Conservation (phyloP, 2,797 vertebrate species). For the Betta splendens region DNA sequence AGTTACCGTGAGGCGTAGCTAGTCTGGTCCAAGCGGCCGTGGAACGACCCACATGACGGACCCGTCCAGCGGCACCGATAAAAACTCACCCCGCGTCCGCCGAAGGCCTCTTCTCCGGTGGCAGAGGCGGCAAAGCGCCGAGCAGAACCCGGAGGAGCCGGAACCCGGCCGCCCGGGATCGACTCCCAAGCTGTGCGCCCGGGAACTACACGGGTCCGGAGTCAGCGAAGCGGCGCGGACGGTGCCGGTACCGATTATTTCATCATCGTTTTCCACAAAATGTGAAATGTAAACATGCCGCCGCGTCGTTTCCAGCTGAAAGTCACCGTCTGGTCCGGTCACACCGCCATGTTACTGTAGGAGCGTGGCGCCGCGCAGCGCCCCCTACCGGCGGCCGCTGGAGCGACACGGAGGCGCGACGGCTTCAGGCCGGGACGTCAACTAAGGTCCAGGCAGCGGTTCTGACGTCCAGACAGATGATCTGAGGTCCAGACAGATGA, state of each 20-base stretch:
- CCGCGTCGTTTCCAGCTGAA: conserved; percentile 1
- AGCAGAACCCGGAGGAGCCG: conserved; percentile 2
- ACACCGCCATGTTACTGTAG: conserved; percentile 63
- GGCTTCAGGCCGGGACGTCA: too few relatives aligned
- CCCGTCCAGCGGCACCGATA: background rate
- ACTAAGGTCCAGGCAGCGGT: too few relatives aligned
- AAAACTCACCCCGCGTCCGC: background rate
- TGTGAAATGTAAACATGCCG: background rate
- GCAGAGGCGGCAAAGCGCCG: conserved; percentile 49
- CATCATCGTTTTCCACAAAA: fast-evolving
- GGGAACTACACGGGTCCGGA: fast-evolving
- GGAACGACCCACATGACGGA: fast-evolving
- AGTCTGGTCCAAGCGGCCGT: background rate
- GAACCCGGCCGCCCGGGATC: conserved; percentile 43
- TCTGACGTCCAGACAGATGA: too few relatives aligned
- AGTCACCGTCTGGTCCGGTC: conserved; percentile 16
- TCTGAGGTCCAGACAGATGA: too few relatives aligned
- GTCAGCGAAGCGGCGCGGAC: fast-evolving
- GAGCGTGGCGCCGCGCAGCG: conserved; percentile 17
- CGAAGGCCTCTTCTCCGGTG: conserved; percentile 30
- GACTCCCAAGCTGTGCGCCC: conserved; percentile 54
- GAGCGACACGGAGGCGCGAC: background rate
- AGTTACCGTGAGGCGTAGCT: background rate
- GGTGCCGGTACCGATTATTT: fast-evolving
- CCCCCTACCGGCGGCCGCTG: conserved; percentile 24